Conservation (phyloP, 2,888 invertebrate genomes). For the Hemithea aestivaria region DNA sequence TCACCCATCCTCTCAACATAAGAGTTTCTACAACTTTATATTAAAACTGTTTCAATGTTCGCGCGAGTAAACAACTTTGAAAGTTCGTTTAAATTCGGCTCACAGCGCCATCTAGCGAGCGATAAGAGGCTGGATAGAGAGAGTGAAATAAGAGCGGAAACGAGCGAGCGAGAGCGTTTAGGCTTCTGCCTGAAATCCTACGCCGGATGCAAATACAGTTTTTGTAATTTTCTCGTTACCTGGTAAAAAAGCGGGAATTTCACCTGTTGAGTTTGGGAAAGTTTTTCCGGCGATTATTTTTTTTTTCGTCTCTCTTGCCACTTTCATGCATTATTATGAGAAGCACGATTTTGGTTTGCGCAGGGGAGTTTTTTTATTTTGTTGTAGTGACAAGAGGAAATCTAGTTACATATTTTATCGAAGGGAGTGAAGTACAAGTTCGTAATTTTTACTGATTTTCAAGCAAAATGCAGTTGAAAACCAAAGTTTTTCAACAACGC, state of each 20-base stretch:
- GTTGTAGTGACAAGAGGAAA: background rate
- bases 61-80: constrained; percentile 7
- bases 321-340: constrained; percentile 10
- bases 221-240: constrained; percentile 44
- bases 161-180: constrained; percentile 34
- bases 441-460: no score
- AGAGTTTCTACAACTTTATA: constrained; percentile 6
- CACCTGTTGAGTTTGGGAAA: constrained; percentile 40
- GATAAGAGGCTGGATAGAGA: constrained; percentile 4
- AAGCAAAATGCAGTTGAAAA: no score
- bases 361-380: background rate
- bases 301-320: background rate
- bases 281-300: constrained; percentile 12
- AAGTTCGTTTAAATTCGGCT: constrained; percentile 15
- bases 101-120: constrained; percentile 29
- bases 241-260: constrained; percentile 24
- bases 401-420: no score
- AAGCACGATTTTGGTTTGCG: constrained; percentile 4
- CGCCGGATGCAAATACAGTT: constrained; percentile 46
- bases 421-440: no score
- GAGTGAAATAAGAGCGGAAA: constrained; percentile 32
- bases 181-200: constrained; percentile 44
- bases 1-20: no score
- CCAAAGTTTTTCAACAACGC: no score
- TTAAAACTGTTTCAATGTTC: constrained; percentile 3